Percentiles rank a stretch among this genome's conserved stretches.
Conservation (phyloP, 2,797 vertebrate species). For the Pelobates cultripes region DNA sequence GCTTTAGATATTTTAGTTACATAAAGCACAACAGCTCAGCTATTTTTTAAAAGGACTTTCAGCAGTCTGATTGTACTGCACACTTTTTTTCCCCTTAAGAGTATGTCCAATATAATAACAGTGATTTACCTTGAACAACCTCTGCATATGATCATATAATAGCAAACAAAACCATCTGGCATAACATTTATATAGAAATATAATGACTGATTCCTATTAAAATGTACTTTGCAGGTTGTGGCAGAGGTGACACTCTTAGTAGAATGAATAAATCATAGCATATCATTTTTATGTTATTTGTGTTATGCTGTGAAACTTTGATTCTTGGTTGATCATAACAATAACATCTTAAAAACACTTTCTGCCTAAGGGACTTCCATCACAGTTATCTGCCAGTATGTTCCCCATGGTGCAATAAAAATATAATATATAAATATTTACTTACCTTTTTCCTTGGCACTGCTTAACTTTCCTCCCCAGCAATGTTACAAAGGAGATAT, state of each 20-base stretch:
- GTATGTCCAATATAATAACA: constrained; percentile 28
- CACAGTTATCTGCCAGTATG: too few relatives aligned
- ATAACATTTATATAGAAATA: constrained; percentile 34
- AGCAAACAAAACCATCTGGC: constrained; percentile 34
- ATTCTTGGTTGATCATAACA: constrained; percentile 10
- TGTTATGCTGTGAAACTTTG: constrained; percentile 18
- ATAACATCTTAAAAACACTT: background rate
- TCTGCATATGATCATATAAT: background rate
- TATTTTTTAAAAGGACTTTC: constrained; percentile 15
- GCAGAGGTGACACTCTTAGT: constrained; percentile 18
- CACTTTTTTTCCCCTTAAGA: constrained; percentile 13
- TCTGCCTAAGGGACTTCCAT: background rate
- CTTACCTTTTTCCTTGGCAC: too few relatives aligned
- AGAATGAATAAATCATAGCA: constrained; percentile 31
- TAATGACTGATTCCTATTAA: constrained; percentile 40
- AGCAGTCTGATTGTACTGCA: constrained; percentile 12
- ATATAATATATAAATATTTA: too few relatives aligned
- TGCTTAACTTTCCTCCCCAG: too few relatives aligned
- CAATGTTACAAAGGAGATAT: too few relatives aligned
- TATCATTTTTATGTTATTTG: constrained; percentile 28
- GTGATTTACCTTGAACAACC: constrained; percentile 26
- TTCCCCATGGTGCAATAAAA: too few relatives aligned
- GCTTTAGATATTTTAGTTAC: constrained; percentile 18
- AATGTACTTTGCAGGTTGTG: constrained; percentile 30
- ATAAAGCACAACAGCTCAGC: constrained; percentile 6